These are phyloP conservation scores for Hemicentrotus pulcherrimus DNA, from an alignment of 35 echinoderm and acorn worm genomes.

Conservation along the genomic window DNA sequence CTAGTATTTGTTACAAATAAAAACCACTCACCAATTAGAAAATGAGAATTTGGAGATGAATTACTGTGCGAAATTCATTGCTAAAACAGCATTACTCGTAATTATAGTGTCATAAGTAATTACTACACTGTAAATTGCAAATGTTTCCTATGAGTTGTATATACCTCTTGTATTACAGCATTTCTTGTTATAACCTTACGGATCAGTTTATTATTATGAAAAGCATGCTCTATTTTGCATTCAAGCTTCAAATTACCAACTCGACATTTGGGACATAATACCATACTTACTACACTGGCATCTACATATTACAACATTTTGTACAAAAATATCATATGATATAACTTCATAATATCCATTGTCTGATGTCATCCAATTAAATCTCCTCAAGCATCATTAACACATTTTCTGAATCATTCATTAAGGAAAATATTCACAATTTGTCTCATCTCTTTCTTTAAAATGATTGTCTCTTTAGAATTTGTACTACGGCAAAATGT, in stretches of 20 bases:
- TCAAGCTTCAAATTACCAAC: neutral
- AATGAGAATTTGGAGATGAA: too few species aligned
- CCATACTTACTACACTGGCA: neutral
- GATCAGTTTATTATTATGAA: neutral
- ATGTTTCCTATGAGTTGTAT: too few species aligned
- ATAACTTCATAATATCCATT: slow-evolving; percentile 1
- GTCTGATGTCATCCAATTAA: neutral
- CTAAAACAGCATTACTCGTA: too few species aligned
- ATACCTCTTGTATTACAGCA: too few species aligned
- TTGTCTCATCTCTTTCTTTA: neutral
- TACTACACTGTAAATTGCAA: too few species aligned
- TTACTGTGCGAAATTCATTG: too few species aligned
- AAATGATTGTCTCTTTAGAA: slow-evolving; percentile 23
- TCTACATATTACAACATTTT: slow-evolving; percentile 1
- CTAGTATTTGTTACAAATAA: too few species aligned
- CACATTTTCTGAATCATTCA: neutral
- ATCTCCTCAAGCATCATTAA: neutral
- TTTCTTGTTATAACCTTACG: too few species aligned
- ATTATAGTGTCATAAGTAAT: too few species aligned
- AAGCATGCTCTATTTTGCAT: neutral
- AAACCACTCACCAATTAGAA: too few species aligned
- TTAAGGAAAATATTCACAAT: neutral
- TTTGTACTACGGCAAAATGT: slow-evolving; percentile 39
- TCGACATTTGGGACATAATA: neutral
- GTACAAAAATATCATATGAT: slow-evolving; percentile 19